phyloP scores from a whole-genome alignment of 2,888 invertebrate genomes.

The Meghimatium bilineatum region DNA sequence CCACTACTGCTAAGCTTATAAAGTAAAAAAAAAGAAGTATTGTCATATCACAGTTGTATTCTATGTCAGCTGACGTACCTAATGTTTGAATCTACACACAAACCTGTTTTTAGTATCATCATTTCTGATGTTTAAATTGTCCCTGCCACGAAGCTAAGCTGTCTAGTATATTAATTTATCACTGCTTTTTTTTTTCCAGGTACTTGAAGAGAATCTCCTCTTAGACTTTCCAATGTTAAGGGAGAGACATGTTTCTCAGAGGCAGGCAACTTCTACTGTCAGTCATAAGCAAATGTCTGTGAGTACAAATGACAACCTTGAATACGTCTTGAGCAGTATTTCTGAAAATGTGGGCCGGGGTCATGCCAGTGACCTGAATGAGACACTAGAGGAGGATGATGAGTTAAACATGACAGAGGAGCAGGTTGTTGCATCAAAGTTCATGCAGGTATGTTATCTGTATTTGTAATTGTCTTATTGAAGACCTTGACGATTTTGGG shows the following conservation, averaged over 20 bases:
- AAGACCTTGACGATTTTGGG: too few species aligned
- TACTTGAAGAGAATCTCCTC: slow-evolving; percentile 20
- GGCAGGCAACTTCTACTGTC: slow-evolving; percentile 36
- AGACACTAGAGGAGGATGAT: slow-evolving; percentile 3
- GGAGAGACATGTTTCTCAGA: background rate
- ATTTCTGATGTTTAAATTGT: too few species aligned
- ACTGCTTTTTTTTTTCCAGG: slow-evolving; percentile 18
- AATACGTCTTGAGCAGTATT: slow-evolving; percentile 4
- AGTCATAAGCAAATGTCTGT: background rate
- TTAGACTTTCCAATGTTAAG: slow-evolving; percentile 35
- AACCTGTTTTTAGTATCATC: too few species aligned
- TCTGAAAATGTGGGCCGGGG: background rate
- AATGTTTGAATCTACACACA: too few species aligned
- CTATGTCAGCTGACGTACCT: too few species aligned
- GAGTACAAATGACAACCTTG: slow-evolving; percentile 32
- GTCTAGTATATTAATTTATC: too few species aligned
- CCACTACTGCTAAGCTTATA: too few species aligned
- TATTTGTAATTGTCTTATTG: too few species aligned
- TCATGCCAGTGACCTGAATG: background rate
- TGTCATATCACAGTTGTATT: too few species aligned
- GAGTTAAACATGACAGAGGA: slow-evolving; percentile 4
- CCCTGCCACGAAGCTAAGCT: too few species aligned
- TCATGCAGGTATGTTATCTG: slow-evolving; percentile 38
- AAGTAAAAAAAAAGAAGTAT: too few species aligned
- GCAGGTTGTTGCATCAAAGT: slow-evolving; percentile 10